Base-by-base conservation (phyloP, 2,888 invertebrate genomes). In the Pyrochroa serraticornis region DNA sequence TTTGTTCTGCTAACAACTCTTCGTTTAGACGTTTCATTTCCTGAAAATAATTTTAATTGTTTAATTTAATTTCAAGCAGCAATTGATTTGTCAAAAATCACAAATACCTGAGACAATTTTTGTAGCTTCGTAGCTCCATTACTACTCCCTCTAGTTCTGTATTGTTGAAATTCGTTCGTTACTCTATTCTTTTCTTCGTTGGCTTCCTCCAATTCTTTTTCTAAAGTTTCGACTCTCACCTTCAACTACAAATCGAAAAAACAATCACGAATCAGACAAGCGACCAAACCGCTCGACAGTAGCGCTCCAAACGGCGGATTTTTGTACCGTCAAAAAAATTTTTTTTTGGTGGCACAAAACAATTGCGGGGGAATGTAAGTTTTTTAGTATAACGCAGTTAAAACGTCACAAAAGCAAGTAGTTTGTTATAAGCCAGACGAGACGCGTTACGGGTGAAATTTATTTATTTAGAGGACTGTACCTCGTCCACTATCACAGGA, bases 401-500 rank as follows among this genome's bases (percentile, higher is more conserved):
- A 8, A 3, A 31, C 43, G 33, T 9, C 33, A 43, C 43, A 43
- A 1, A 43, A 43, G 43, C 43, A 8, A 5, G 12, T 12, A 43
- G 32, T 32, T 3, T 8, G 31, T 42, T 42, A 31, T 9, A 32
- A 10, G 42, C 7, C 33, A 8, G 33, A 10, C 22, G 10, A 30
- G 3, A 6, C 7, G 42, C 30, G 43, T 32, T 32, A 43, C 12
- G 12, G 9, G 22, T 12, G 5, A 31, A 22, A 2, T 1, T 7
- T 22, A 31, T 39, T 30, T 42, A 14, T 30, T 43, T 35, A 48
- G 22, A 48, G 47, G 57, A 45, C 44, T 57, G 38, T 87, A 87
- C 87, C 87, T 88, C 85, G 78, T 82, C 82, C 64, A 85, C 79
- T 78, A 88, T 85, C 75, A 79, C 76, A 64, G 85, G 84, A 76